Evolutionary conservation across 2,888 invertebrate species (phyloP).

Genomic region (Dromius quadrimaculatus): DNA sequence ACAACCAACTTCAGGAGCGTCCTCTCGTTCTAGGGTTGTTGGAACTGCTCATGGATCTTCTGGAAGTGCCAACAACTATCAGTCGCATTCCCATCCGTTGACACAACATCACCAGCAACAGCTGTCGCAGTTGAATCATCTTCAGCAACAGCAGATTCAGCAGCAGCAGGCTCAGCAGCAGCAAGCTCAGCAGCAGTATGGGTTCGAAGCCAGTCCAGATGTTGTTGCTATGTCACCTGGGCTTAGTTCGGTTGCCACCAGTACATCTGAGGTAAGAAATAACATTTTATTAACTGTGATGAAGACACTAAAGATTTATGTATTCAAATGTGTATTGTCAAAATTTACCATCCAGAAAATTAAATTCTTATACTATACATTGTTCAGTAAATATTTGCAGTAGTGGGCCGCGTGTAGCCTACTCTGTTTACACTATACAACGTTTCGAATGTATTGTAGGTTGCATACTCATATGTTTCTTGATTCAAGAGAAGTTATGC

Average conservation of each 20-base stretch:
- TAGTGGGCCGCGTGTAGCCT: no score
- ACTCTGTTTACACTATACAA: no score
- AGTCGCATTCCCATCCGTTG: constrained; percentile 12
- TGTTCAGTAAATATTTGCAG: no score
- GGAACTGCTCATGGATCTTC: constrained; percentile 53
- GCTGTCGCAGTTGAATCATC: neutral
- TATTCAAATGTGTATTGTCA: no score
- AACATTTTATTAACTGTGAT: no score
- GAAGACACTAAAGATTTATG: no score
- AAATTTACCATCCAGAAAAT: no score
- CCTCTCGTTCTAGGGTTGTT: neutral
- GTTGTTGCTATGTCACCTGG: constrained; percentile 75
- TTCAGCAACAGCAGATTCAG: constrained; percentile 30
- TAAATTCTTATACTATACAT: no score
- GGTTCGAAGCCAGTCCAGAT: constrained; percentile 65
- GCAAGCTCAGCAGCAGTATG: constrained; percentile 18
- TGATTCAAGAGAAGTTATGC: no score
- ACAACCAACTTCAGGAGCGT: constrained; percentile 65
- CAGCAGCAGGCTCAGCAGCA: constrained; percentile 6
- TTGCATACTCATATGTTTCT: no score
- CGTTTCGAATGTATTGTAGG: no score
- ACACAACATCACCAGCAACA: constrained; percentile 39
- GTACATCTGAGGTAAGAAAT: constrained; percentile 84
- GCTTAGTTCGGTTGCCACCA: constrained; percentile 82
- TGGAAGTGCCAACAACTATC: constrained; percentile 29